Evolutionary conservation across 2,797 vertebrate species (phyloP), one percentile per base, ranked within the genome.

Genomic region (Cyclopterus lumpus): DNA sequence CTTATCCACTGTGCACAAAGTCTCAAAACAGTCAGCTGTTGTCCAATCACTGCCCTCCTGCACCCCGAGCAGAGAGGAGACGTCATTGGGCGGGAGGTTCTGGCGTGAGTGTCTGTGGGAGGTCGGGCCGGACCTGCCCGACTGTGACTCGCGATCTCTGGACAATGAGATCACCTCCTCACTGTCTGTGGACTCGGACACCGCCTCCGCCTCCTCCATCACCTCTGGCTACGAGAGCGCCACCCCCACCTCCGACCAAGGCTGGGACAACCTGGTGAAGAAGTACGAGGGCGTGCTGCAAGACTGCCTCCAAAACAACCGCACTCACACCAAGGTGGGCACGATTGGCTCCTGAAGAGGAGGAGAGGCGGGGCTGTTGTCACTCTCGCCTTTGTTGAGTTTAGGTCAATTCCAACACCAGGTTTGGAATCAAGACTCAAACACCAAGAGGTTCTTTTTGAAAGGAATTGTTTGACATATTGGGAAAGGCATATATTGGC

Each of bases 161-260:
- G 95, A 96, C 30, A 77, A 79, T 7, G 95, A 97, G 44, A 63
- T 90, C 73, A 87, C 90, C 0, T 94, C 94, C 75, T 95, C 92
- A 0, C 83, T 90, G 84, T 97, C 95, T 8, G 91, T 94, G 26
- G 96, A 97, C 86, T 95, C 84, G 0, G 96, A 95, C 79, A 88
- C 92, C 0, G 92, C 95, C 80, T 94, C 92, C 2, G 93, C 91
- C 36, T 95, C 95, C 46, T 95, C 95, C 3, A 89, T 95, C 88
- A 96, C 92, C 58, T 97, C 96, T 0, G 96, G 96, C 70, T 97
- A 96, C 2, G 94, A 95, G 80, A 96, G 95, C 14, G 81, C 92
- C 42, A 93, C 93, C 0, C 89, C 93, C 0, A 80, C 82, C 71
- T 86, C 86, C 7, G 93, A 95, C 67, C 90, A 84, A 8, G 86